Conservation (phyloP, 2,797 vertebrate genomes). For the Percopsis omiscomaycus region DNA sequence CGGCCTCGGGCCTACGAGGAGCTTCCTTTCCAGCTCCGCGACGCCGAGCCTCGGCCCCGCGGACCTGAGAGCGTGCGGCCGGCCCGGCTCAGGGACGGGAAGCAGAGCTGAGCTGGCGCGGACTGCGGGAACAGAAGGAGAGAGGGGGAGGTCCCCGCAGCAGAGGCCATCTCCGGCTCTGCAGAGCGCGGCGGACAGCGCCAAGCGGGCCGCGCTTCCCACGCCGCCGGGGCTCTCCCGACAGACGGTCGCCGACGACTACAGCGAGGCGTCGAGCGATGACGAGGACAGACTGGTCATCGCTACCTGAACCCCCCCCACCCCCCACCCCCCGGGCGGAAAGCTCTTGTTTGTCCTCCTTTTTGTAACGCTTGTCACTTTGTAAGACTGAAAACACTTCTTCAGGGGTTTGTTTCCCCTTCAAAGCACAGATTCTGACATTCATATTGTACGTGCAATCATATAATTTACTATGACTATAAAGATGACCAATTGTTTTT, state of each 20-base stretch:
- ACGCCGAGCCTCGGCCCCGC: conserved; percentile 28
- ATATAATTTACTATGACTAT: conserved; percentile 71
- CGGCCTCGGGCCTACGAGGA: conserved; percentile 6
- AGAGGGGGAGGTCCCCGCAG: conserved; percentile 36
- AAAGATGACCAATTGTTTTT: conserved; percentile 88
- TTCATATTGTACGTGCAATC: conserved; percentile 96
- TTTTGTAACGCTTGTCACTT: conserved; percentile 81
- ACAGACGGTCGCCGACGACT: conserved; percentile 78
- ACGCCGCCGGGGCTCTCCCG: conserved; percentile 59
- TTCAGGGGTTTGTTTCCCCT: conserved; percentile 80
- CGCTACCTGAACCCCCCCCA: conserved; percentile 81
- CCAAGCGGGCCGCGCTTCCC: conserved; percentile 42
- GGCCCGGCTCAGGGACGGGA: conserved; percentile 34
- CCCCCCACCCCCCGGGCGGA: conserved; percentile 1
- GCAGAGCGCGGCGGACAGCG: conserved; percentile 22
- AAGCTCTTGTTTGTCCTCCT: conserved; percentile 65
- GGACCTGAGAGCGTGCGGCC: conserved; percentile 32
- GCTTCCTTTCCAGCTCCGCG: conserved; percentile 31
- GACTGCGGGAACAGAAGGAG: conserved; percentile 48
- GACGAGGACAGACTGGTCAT: conserved; percentile 98
- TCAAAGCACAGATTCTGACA: conserved; percentile 98
- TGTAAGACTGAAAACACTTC: conserved; percentile 86
- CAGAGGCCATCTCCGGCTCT: conserved; percentile 33
- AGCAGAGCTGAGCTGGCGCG: conserved; percentile 27
- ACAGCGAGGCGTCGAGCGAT: conserved; percentile 91